Conservation (phyloP, 2,797 vertebrate species). For the Acrossocheilus fasciatus region DNA sequence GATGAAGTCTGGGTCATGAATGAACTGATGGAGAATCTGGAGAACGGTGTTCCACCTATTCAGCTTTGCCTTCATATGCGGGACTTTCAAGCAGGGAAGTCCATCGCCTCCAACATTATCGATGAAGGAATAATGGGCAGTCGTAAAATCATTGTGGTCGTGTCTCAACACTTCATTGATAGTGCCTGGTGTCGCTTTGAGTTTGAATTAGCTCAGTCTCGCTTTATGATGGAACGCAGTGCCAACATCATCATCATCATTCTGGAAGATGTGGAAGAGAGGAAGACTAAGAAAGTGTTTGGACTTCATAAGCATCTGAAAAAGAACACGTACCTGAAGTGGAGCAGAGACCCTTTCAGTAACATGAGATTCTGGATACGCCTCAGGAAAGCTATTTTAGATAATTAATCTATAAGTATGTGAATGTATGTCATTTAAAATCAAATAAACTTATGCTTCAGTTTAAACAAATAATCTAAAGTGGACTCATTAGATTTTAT, state of each 20-base stretch:
- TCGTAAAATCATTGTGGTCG: slow-evolving; percentile 72
- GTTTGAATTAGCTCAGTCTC: slow-evolving; percentile 68
- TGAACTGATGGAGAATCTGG: slow-evolving; percentile 80
- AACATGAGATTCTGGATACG: slow-evolving; percentile 79
- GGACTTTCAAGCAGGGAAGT: slow-evolving; percentile 81
- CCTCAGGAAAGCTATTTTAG: slow-evolving; percentile 65
- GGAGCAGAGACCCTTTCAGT: slow-evolving; percentile 74
- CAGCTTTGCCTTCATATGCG: slow-evolving; percentile 80
- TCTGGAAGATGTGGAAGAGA: slow-evolving; percentile 75
- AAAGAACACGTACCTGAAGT: slow-evolving; percentile 83
- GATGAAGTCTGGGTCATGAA: slow-evolving; percentile 83
- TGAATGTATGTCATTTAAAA: background rate
- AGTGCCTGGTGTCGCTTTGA: slow-evolving; percentile 79
- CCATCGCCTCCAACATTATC: slow-evolving; percentile 81
- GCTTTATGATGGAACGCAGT: slow-evolving; percentile 78
- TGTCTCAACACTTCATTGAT: slow-evolving; percentile 69
- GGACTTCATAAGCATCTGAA: slow-evolving; percentile 80
- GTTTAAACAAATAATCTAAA: background rate
- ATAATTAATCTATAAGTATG: background rate
- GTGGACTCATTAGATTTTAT: background rate
- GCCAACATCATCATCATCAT: slow-evolving; percentile 81
- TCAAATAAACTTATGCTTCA: background rate
- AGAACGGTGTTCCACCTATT: slow-evolving; percentile 76
- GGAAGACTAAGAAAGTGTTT: slow-evolving; percentile 72
- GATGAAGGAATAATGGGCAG: slow-evolving; percentile 82